Evolutionary conservation across 2,113 vertebrate genomes (phyloP).

Genomic region (Rallus limicola): DNA sequence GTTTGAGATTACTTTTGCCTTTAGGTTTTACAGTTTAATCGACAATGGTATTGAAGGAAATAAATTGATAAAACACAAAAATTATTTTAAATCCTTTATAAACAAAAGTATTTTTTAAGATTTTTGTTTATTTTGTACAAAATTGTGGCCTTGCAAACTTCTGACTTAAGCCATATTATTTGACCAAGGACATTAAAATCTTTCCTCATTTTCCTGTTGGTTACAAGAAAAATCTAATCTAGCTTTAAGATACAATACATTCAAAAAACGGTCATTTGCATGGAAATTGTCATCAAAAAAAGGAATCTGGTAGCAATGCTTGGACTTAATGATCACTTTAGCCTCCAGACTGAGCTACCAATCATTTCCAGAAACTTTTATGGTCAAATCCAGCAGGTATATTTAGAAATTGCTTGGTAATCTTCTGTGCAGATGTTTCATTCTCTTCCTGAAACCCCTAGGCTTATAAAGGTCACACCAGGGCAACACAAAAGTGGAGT

Average conservation of each 20-base stretch:
- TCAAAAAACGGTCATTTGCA: neutral
- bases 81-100: too few relatives aligned
- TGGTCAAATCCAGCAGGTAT: neutral
- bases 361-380: neutral
- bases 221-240: neutral
- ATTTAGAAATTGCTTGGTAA: neutral
- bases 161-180: neutral
- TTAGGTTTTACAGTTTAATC: neutral
- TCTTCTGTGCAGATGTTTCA: neutral
- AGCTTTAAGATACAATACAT: neutral
- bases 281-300: neutral
- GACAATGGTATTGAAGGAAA: neutral
- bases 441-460: neutral
- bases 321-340: neutral
- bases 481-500: neutral
- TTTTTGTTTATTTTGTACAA: neutral
- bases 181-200: neutral
- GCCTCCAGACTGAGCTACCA: neutral
- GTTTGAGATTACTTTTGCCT: neutral
- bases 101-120: too few relatives aligned
- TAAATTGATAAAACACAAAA: neutral
- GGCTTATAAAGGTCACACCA: neutral
- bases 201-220: neutral
- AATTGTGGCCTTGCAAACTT: neutral
- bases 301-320: neutral